These are phyloP conservation scores for Aricia artaxerxes DNA, from an alignment of 2,888 invertebrate species.

Conservation along the genomic window DNA sequence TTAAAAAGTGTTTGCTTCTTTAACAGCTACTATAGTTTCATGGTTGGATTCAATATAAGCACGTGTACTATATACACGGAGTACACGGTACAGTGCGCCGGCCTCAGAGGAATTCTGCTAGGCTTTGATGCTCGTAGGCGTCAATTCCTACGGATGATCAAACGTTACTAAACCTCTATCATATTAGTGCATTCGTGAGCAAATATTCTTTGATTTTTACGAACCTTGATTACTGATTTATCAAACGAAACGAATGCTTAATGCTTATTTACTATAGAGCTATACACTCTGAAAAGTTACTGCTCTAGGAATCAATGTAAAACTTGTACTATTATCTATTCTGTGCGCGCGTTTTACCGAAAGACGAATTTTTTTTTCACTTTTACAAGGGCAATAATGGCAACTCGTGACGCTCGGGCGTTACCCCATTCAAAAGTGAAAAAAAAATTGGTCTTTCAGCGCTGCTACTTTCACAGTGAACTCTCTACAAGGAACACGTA, in stretches of 20 bases:
- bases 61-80: neutral
- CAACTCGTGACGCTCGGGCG: no score
- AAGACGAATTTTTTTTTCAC: no score
- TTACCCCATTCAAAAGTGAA: no score
- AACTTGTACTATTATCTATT: no score
- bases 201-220: neutral
- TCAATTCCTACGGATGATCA: constrained; percentile 7
- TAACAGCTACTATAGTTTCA: no score
- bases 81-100: neutral
- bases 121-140: constrained; percentile 12
- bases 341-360: no score
- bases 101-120: constrained; percentile 1
- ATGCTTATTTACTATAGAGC: neutral
- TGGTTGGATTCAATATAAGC: neutral
- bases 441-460: no score
- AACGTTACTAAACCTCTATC: neutral
- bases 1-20: no score
- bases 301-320: neutral
- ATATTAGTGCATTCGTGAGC: neutral
- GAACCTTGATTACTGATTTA: neutral
- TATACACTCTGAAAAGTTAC: neutral
- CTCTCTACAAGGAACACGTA: no score
- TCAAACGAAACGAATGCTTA: neutral
- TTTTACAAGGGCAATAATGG: no score
- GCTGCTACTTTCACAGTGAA: no score